A percentile compares a stretch with the other conserved stretches of the same genome.
Evolutionary conservation across 2,797 vertebrate genomes (phyloP).

Genomic region (Limnodromus scolopaceus): DNA sequence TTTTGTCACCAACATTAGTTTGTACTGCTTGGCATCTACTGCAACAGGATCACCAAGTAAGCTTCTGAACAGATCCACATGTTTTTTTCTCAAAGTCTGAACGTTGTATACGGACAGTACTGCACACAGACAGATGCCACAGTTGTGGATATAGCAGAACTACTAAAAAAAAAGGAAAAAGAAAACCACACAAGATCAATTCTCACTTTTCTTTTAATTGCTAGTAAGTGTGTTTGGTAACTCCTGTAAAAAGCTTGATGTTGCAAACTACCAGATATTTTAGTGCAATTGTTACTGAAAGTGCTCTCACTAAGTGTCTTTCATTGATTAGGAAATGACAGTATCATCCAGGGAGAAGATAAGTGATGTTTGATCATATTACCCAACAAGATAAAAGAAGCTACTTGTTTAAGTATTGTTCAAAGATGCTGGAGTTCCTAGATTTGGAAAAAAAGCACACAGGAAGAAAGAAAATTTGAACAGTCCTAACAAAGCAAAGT

Average conservation of each 20-base stretch:
- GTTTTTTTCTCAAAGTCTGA: not conserved
- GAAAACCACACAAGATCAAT: not conserved
- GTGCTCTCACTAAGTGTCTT: not conserved
- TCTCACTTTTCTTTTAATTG: not conserved
- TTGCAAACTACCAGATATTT: not conserved
- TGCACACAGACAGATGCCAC: not conserved
- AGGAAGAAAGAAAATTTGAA: not conserved
- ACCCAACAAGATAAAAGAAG: not conserved
- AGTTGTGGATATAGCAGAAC: not conserved
- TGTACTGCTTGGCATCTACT: not conserved
- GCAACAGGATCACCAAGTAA: not conserved
- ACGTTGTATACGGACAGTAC: not conserved
- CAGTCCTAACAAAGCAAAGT: not conserved
- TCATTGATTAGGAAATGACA: constrained; percentile 39
- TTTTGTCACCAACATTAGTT: not conserved
- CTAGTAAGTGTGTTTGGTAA: not conserved
- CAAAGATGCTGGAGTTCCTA: not conserved
- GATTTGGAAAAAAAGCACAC: not conserved
- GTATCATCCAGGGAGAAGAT: not conserved
- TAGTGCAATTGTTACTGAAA: not conserved
- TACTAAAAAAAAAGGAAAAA: accelerated
- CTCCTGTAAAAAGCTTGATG: not conserved
- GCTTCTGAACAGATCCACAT: not conserved
- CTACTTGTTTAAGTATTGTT: constrained; percentile 12
- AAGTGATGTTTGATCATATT: constrained; percentile 18